A percentile compares a stretch with the other conserved stretches of the same genome.
Conservation (phyloP, 1,140 invertebrate species). For the Parapsyche elsis region DNA sequence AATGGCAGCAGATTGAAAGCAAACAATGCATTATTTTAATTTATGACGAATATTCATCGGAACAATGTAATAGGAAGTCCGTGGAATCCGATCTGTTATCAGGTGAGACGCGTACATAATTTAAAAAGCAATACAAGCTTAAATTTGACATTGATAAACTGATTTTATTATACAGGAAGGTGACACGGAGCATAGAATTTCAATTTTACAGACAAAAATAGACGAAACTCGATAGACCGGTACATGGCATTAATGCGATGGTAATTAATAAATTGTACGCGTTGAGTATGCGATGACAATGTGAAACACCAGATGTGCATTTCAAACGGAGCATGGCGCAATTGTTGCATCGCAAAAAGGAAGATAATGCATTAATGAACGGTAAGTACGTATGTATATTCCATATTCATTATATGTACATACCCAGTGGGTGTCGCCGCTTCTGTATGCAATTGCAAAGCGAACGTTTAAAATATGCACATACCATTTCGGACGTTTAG, state of each 20-base stretch:
- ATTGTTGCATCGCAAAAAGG: neutral
- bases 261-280: neutral
- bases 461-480: neutral
- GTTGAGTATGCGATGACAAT: neutral
- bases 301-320: neutral
- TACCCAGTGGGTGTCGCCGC: neutral
- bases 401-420: neutral
- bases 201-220: no score
- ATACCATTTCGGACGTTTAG: neutral
- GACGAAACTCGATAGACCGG: neutral
- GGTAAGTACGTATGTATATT: no score
- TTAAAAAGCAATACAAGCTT: no score
- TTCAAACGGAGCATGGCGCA: neutral
- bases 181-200: no score
- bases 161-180: no score
- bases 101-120: no score
- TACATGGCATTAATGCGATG: neutral
- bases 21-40: no score
- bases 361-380: neutral
- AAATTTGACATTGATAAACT: no score
- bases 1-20: no score
- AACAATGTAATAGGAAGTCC: no score
- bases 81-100: no score
- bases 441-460: constrained; percentile 8
- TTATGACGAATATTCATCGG: no score